A percentile compares a stretch with the other conserved stretches of the same genome.
These are phyloP conservation scores for Harmothoe impar DNA, from an alignment of 2,888 invertebrate genomes.

Conservation along the genomic window DNA sequence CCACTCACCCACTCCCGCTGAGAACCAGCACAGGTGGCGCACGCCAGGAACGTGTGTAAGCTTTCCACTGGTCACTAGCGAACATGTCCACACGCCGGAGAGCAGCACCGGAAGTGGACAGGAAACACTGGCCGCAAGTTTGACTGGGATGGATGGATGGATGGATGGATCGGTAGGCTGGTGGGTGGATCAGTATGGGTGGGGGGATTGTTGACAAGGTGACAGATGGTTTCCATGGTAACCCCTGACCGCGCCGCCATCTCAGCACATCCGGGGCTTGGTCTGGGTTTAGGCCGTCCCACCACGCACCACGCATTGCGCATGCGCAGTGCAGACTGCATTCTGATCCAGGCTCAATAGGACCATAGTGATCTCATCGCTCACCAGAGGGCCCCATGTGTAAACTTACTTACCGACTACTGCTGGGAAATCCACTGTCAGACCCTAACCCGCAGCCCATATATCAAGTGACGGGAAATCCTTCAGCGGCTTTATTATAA, in stretches of 20 bases:
- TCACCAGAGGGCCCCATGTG: not conserved
- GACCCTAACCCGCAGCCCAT: no score
- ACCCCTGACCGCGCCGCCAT: not conserved
- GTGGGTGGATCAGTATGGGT: not conserved
- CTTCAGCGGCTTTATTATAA: no score
- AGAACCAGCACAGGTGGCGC: slow-evolving; percentile 10
- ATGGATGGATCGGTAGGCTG: not conserved
- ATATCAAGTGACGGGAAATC: no score
- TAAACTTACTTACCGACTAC: not conserved
- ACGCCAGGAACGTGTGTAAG: not conserved
- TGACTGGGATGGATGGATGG: not conserved
- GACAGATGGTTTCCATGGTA: not conserved
- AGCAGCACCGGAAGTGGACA: slow-evolving; percentile 13
- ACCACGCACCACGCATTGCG: not conserved
- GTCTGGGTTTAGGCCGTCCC: not conserved
- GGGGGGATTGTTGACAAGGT: not conserved
- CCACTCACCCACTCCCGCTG: not conserved
- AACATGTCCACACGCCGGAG: not conserved
- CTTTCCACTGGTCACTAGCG: not conserved
- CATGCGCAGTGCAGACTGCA: not conserved
- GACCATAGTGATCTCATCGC: not conserved
- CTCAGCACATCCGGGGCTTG: not conserved
- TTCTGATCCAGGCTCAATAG: not conserved
- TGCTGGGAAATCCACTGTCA: no score
- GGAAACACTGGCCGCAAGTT: not conserved